Percentiles rank a stretch among this genome's conserved stretches.
Conservation (phyloP, 2,888 invertebrate genomes). For the Dione juno region DNA sequence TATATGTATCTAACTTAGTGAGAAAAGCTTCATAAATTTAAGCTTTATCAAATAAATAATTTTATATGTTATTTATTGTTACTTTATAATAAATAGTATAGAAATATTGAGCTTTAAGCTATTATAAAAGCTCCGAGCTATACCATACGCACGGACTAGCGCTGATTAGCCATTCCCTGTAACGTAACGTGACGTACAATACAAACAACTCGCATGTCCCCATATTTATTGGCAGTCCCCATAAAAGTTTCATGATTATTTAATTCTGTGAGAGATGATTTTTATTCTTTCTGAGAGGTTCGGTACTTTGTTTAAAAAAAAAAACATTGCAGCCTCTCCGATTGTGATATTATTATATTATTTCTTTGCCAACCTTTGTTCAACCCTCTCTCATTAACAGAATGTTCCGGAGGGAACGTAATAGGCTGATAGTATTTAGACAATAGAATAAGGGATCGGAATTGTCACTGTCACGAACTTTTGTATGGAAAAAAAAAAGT, state of each 20-base stretch:
- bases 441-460: slow-evolving; percentile 31
- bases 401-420: slow-evolving; percentile 36
- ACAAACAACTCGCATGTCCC: slow-evolving; percentile 13
- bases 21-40: too few species aligned
- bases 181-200: slow-evolving; percentile 4
- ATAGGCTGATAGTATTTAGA: slow-evolving; percentile 37
- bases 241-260: slow-evolving; percentile 26
- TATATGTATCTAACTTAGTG: too few species aligned
- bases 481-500: slow-evolving; percentile 13
- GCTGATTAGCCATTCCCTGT: slow-evolving; percentile 17
- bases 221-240: slow-evolving; percentile 21
- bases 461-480: slow-evolving; percentile 32
- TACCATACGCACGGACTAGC: too few species aligned
- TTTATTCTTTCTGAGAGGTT: slow-evolving; percentile 27
- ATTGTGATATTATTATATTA: slow-evolving; percentile 40
- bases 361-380: slow-evolving; percentile 39
- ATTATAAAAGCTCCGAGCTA: neutral
- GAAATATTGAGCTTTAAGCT: neutral
- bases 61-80: neutral
- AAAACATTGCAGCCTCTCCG: slow-evolving; percentile 26
- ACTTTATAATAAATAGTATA: neutral
- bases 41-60: neutral
- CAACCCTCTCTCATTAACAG: slow-evolving; percentile 39
- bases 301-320: slow-evolving; percentile 28
- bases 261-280: slow-evolving; percentile 22